phyloP scores from a whole-genome alignment of 2,113 vertebrate species.

The Tretioscincus oriximinensis region DNA sequence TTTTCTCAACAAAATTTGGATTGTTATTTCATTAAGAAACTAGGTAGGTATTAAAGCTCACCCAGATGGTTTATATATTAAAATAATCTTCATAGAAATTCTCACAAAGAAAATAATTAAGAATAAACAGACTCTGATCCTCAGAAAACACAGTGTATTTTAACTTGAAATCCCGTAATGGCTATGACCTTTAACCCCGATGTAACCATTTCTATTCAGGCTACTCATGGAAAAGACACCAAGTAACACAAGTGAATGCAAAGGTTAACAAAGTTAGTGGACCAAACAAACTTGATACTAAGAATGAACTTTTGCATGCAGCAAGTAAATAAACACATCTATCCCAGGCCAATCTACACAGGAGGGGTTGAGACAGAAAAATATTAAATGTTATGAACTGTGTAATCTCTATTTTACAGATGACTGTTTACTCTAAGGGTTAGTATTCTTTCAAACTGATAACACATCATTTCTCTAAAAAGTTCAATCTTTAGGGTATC shows the following conservation, averaged over 20 bases:
- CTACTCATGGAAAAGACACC: slow-evolving; percentile 73
- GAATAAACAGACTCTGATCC: slow-evolving; percentile 69
- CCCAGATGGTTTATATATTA: slow-evolving; percentile 64
- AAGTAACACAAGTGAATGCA: slow-evolving; percentile 74
- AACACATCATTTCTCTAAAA: slow-evolving; percentile 44
- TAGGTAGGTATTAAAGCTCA: slow-evolving; percentile 60
- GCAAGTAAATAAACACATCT: slow-evolving; percentile 78
- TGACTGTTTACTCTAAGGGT: slow-evolving; percentile 66
- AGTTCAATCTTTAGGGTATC: slow-evolving; percentile 35
- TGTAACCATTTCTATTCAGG: slow-evolving; percentile 74
- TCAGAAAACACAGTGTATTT: slow-evolving; percentile 65
- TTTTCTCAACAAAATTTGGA: slow-evolving; percentile 57
- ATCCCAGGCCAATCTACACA: slow-evolving; percentile 67
- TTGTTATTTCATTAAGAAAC: slow-evolving; percentile 62
- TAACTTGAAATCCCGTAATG: slow-evolving; percentile 76
- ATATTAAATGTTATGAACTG: slow-evolving; percentile 72
- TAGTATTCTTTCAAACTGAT: slow-evolving; percentile 67
- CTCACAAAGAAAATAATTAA: slow-evolving; percentile 74
- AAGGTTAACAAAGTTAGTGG: slow-evolving; percentile 84
- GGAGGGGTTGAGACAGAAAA: slow-evolving; percentile 74
- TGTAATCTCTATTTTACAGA: slow-evolving; percentile 66
- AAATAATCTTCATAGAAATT: slow-evolving; percentile 66
- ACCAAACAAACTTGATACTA: slow-evolving; percentile 85
- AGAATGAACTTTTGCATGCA: slow-evolving; percentile 81
- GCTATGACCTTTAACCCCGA: slow-evolving; percentile 75